A percentile compares a stretch with the other conserved stretches of the same genome.
phyloP scores from a whole-genome alignment of 2,888 invertebrate genomes.

The Drosophila kanekoi region DNA sequence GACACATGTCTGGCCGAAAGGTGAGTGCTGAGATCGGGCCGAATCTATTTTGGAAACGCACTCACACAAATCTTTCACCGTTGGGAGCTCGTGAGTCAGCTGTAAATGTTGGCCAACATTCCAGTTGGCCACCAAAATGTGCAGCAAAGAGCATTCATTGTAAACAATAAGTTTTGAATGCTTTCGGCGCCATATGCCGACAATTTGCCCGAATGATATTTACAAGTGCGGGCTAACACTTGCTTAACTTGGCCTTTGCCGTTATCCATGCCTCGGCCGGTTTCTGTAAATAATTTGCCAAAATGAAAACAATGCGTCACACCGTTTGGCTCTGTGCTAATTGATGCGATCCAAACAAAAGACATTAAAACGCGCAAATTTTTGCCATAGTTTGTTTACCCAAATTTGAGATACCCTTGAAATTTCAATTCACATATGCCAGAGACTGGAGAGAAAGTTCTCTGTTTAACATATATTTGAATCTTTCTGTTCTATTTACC shows the following conservation, averaged over 20 bases:
- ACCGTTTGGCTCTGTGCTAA: constrained; percentile 55
- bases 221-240: constrained; percentile 62
- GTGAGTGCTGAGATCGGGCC: constrained; percentile 52
- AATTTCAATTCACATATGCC: not conserved
- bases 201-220: constrained; percentile 56
- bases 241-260: constrained; percentile 26
- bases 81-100: constrained; percentile 25
- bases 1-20: constrained; percentile 36
- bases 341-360: constrained; percentile 63
- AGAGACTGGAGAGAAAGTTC: not conserved
- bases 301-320: constrained; percentile 76
- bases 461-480: too few relatives aligned
- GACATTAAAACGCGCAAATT: constrained; percentile 33
- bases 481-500: too few relatives aligned
- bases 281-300: constrained; percentile 65
- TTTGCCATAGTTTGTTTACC: too few relatives aligned
- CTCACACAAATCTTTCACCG: constrained; percentile 3
- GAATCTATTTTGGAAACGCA: constrained; percentile 47
- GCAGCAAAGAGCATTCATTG: constrained; percentile 33
- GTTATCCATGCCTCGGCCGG: constrained; percentile 19
- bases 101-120: constrained; percentile 49
- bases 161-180: constrained; percentile 58
- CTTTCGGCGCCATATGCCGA: constrained; percentile 52
- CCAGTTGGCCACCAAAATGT: constrained; percentile 38
- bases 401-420: constrained; percentile 27